Conservation (phyloP, 1,140 invertebrate species). For the Drosophila mojavensis region DNA sequence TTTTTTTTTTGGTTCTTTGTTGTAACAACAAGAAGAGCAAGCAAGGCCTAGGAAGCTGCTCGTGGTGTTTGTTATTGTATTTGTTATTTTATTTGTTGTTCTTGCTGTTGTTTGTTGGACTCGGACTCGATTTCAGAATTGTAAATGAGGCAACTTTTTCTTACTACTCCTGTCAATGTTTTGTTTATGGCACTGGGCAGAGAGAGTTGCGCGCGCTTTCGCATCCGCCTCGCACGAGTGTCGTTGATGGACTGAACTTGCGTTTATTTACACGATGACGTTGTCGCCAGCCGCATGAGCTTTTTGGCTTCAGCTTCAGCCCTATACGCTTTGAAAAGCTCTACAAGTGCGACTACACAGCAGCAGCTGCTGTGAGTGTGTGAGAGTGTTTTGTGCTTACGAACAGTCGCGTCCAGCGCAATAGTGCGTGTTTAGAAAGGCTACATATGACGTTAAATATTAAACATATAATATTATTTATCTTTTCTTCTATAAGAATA, state of each 20-base stretch:
- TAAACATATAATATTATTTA: not conserved
- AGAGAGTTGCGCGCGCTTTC: conserved; percentile 32
- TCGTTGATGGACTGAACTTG: conserved; percentile 56
- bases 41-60: conserved; percentile 6
- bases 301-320: conserved; percentile 47
- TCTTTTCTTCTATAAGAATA: not conserved
- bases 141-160: conserved; percentile 29
- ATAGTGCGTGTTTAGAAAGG: not conserved
- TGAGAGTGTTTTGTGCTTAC: conserved; percentile 30
- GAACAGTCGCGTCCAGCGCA: conserved; percentile 18
- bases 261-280: conserved; percentile 56
- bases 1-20: not conserved
- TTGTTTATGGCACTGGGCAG: conserved; percentile 37
- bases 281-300: conserved; percentile 29
- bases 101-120: conserved; percentile 1
- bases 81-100: not conserved
- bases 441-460: not conserved
- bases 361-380: conserved; percentile 28
- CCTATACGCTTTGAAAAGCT: conserved; percentile 38
- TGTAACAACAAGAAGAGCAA: conserved; percentile 12
- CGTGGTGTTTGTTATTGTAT: not conserved
- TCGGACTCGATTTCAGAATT: conserved; percentile 5
- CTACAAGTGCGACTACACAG: conserved; percentile 50
- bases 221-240: conserved; percentile 54
- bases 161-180: conserved; percentile 39